Evolutionary conservation across 2,113 vertebrate genomes (phyloP), one percentile per base, ranked within the genome.

Genomic region (Triplophysa dalaica): DNA sequence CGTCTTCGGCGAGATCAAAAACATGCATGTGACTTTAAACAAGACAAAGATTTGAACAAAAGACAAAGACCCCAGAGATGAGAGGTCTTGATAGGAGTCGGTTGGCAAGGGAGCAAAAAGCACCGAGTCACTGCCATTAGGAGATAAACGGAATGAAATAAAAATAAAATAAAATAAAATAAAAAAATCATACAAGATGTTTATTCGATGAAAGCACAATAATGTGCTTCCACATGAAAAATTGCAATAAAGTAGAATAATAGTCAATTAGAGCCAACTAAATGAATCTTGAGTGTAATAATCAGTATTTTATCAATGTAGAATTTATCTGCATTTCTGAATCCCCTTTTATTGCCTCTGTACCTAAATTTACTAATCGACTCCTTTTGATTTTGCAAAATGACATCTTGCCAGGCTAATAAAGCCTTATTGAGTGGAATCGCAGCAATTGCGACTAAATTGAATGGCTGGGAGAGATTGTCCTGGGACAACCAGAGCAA

Each of bases 351-450:
- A 17, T 62, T 62, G 58, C 41, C 38, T 74, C 21, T 17, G 8
- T 22, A 61, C 13, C 52, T 60, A 74, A 2, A 61, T 74, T 19
- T 60, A 43, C 54, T 43, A 43, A 74, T 74, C 70, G 16, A 24
- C 43, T 74, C 54, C 70, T 74, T 60, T 74, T 54, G n/a, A 48
- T 62, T 75, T 75, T 45, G 72, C 62, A 2, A 61, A 62, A 62
- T 62, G 12, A 26, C 21, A 62, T 74, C 62, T 54, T 74, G 56
- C 33, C 33, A 19, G 38, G n/a, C 72, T 62, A 74, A 74, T 74
- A 74, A 74, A 74, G 72, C 72, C 22, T 74, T 62, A 74, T 61
- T 74, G 72, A 74, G 21, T 74, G 17, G 38, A 61, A 43, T 17
- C 24, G 38, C 56, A 12, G 4, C 58, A 74, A 76, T 76, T n/a